Base-by-base conservation (phyloP, 2,888 invertebrate species). In the Polyommatus icarus region DNA sequence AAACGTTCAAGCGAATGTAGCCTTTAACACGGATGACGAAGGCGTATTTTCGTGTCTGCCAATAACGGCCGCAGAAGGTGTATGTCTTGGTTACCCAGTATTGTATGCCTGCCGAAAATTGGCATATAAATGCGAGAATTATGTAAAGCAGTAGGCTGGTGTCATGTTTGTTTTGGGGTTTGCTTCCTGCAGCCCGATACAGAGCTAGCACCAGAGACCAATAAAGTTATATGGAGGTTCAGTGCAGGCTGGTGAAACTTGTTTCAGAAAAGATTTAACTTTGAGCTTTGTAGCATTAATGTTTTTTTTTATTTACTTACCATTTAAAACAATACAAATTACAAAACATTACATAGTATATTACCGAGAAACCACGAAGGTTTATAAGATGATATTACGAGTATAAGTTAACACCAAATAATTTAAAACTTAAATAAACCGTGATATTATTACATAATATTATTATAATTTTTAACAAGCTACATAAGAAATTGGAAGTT, bases 111-210 rank as follows among this genome's bases (percentile, higher is more conserved):
- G 81, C 79, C 80, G 81, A 81, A 81, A 81, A 81, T 81, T 80
- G 81, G 81, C 80, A 81, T 81, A 81, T 78, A 81, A 78, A 81
- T 81, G 87, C 77, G 85, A 81, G 82, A 87, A 90, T 90, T 90
- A 90, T 90, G 89, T 83, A 87, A 90, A 90, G 83, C 83, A 83
- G 80, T 78, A 76, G 78, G 82, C 84, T 85, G 84, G 84, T 85
- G 84, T 83, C 85, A 85, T 84, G 84, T 85, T 85, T 85, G 83
- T 84, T 82, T 82, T 82, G 79, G 80, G 80, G 79, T 81, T 79
- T 80, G 80, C 81, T 81, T 83, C 82, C 82, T 80, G 80, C 76
- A 81, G 80, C 78, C 77, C 78, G 78, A 79, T 72, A 79, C 76
- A 78, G 76, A 81, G 78, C 79, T 61, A 77, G 78, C 76, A 78